phyloP scores from a whole-genome alignment of 2,888 invertebrate genomes.

The Oconnorella tubifera region DNA sequence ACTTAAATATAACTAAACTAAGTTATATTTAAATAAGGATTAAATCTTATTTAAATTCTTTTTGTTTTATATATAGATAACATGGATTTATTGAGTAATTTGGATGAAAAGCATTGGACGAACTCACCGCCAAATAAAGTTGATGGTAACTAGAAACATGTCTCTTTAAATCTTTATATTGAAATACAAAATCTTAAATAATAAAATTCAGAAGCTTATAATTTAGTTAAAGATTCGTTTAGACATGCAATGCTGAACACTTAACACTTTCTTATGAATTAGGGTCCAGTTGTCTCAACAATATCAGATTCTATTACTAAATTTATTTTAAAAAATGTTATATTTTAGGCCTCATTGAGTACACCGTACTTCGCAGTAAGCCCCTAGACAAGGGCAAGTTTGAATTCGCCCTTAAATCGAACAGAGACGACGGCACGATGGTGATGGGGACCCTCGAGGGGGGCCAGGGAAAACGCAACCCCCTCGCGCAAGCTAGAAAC shows the following conservation, averaged over 20 bases:
- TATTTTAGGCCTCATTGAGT: constrained; percentile 12
- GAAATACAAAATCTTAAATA: too few relatives aligned
- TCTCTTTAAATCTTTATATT: too few relatives aligned
- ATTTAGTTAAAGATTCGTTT: too few relatives aligned
- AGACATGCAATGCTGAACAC: too few relatives aligned
- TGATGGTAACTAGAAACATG: not conserved
- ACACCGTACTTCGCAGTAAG: constrained; percentile 7
- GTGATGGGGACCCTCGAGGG: constrained; percentile 9
- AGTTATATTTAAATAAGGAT: too few relatives aligned
- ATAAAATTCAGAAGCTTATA: too few relatives aligned
- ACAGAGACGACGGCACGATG: constrained; percentile 4
- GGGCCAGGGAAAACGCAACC: constrained; percentile 17
- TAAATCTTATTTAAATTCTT: too few relatives aligned
- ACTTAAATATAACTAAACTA: too few relatives aligned
- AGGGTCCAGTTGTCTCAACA: too few relatives aligned
- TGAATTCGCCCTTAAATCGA: constrained; percentile 13
- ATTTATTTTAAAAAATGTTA: too few relatives aligned
- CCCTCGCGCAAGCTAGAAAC: constrained; percentile 10
- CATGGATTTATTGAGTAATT: constrained; percentile 17
- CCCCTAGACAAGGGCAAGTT: constrained; percentile 4
- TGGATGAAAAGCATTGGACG: constrained; percentile 7
- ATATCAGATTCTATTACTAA: not conserved
- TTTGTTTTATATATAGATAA: too few relatives aligned
- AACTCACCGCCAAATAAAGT: not conserved
- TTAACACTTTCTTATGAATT: not conserved